Base-by-base conservation (phyloP, 2,888 invertebrate species). In the Platycheirus rosarum region DNA sequence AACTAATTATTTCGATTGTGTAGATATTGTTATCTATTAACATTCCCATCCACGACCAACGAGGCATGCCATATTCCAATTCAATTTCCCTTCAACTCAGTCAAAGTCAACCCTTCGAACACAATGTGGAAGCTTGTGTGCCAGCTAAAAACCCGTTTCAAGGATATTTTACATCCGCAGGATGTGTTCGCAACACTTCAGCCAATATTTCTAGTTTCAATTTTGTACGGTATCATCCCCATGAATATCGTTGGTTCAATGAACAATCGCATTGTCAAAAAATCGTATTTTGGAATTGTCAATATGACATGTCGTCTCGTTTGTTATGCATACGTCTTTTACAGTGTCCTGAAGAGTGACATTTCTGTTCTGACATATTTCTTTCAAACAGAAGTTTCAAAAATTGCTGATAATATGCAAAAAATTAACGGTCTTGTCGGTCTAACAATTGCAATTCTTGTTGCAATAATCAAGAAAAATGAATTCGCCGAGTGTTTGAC, bases 341-440 rank as follows among this genome's bases (percentile, higher is more conserved):
- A 86, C 2, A 70, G 85, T n/a, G 87, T 90, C 0, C 84, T 88
- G 29, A 49, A 85, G 1, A 68, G 86, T 26, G 76, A 87, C 20
- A 87, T 88, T 20, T 89, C 89, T 5, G 88, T 90, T 84, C 87
- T 89, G 32, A 87, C 87, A 2, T 90, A 88, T 70, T 90, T 90
- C 75, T 89, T 90, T 46, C 87, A 89, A 35, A 89, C 88, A 8
- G 85, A 89, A 44, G 88, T 90, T 37, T 89, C 90, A 0, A 84
- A 87, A 69, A 71, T 90, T 29, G 89, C 90, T 0, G 90, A 90
- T 53, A 85, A 86, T 0, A 51, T 90, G n/a, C 90, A 90, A 74
- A 89, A 88, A 42, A 88, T 88, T 48, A 87, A 88, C 1, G 89
- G 89, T 7, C 68, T 89, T 66, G 84, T 85, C 3, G 88, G 89